These are phyloP conservation scores for Lindbergichthys nudifrons DNA, from an alignment of 2,797 vertebrate genomes.

Conservation along the genomic window DNA sequence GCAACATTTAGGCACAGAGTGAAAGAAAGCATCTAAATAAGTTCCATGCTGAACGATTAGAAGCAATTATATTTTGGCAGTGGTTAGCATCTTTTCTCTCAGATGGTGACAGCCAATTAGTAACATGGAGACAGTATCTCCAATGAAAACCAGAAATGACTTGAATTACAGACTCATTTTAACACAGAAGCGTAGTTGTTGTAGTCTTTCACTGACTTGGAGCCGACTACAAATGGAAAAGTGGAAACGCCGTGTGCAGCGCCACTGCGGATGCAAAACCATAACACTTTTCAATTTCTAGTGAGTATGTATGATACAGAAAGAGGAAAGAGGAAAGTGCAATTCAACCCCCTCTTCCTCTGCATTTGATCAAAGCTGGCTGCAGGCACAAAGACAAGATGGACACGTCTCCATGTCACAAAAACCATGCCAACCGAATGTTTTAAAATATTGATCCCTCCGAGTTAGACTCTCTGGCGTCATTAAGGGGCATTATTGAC, in stretches of 20 bases:
- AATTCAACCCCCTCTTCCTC: slow-evolving; percentile 10
- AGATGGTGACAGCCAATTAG: slow-evolving; percentile 67
- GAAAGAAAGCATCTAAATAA: slow-evolving; percentile 32
- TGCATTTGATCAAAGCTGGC: slow-evolving; percentile 4
- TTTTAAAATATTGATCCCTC: slow-evolving; percentile 44
- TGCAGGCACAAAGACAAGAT: not conserved
- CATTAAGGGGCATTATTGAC: slow-evolving; percentile 41
- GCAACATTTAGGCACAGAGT: slow-evolving; percentile 28
- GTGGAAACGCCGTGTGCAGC: not conserved
- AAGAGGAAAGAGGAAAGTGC: not conserved
- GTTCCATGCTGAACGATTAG: slow-evolving; percentile 27
- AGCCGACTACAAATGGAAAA: slow-evolving; percentile 40
- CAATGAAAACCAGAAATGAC: slow-evolving; percentile 49
- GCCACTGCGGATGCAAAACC: not conserved
- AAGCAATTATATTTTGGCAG: slow-evolving; percentile 58
- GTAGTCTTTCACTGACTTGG: slow-evolving; percentile 25
- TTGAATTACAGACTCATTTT: slow-evolving; percentile 59
- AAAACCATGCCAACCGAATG: not conserved
- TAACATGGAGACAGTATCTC: slow-evolving; percentile 42
- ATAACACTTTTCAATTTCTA: not conserved
- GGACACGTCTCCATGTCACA: not conserved
- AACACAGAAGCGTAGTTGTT: slow-evolving; percentile 39
- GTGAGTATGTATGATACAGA: not conserved
- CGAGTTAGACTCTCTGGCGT: slow-evolving; percentile 25
- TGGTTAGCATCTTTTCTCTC: slow-evolving; percentile 50